Percentiles rank a stretch among this genome's conserved stretches.
Conservation (phyloP, 2,888 invertebrate genomes). For the Arrhopalites spinosus region DNA sequence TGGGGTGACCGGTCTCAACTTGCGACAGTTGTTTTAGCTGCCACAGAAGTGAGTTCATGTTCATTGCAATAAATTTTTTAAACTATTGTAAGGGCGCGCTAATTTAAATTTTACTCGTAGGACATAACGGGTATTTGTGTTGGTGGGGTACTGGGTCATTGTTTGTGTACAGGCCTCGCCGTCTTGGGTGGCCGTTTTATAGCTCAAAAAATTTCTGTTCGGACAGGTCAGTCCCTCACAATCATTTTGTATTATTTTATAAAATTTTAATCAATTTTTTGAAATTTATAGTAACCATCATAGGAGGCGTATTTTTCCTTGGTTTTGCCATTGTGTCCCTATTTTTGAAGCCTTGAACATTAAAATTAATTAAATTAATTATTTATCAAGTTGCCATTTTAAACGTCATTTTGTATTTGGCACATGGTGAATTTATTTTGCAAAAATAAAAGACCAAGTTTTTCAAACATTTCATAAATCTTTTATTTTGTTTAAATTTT, state of each 20-base stretch:
- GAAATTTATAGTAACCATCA: constrained; percentile 82
- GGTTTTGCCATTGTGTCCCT: constrained; percentile 91
- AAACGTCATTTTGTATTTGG: no score
- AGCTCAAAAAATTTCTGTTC: constrained; percentile 94
- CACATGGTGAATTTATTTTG: no score
- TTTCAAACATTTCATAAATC: no score
- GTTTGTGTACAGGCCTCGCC: constrained; percentile 93
- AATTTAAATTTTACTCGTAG: no score
- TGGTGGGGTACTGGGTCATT: constrained; percentile 93
- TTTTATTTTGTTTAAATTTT: no score
- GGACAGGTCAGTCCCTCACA: constrained; percentile 73
- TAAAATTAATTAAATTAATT: no score
- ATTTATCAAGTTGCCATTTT: no score
- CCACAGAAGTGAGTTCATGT: constrained; percentile 93
- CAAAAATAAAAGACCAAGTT: no score
- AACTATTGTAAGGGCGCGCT: no score
- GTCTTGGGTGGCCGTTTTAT: constrained; percentile 96
- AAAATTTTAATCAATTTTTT: constrained; percentile 3
- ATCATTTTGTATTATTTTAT: background rate
- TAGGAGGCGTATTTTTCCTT: constrained; percentile 94
- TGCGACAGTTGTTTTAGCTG: constrained; percentile 95
- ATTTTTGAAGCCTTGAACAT: no score
- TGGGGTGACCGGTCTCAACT: constrained; percentile 99
- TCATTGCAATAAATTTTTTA: no score
- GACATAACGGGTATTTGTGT: constrained; percentile 91